Conservation (phyloP, 2,113 vertebrate genomes). For the Etheostoma spectabile region DNA sequence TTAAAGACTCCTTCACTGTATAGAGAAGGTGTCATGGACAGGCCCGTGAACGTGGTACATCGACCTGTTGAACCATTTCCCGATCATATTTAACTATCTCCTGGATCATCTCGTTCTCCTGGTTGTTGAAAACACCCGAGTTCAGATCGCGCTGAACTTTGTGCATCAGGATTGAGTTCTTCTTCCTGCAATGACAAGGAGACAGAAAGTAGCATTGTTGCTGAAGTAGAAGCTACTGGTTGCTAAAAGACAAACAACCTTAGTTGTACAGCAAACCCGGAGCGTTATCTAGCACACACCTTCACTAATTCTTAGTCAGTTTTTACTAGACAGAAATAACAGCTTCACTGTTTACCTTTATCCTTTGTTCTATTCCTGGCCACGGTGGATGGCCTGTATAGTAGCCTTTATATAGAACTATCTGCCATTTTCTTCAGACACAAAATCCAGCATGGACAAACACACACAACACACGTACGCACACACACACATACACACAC, state of each 20-base stretch:
- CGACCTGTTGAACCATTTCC: conserved; percentile 96
- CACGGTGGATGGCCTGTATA: not conserved
- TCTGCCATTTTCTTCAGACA: not conserved
- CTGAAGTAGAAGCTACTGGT: not conserved
- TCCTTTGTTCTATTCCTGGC: conserved; percentile 4
- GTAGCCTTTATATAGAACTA: conserved; percentile 7
- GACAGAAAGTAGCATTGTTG: not conserved
- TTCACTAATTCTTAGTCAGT: not conserved
- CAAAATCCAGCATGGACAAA: conserved; percentile 12
- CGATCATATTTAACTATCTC: conserved; percentile 99
- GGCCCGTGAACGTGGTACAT: conserved; percentile 87
- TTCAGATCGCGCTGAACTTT: conserved; percentile 98
- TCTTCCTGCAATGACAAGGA: conserved; percentile 86
- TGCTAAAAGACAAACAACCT: no score
- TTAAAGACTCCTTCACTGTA: conserved; percentile 69
- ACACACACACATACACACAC: no score
- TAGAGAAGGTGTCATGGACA: conserved; percentile 82
- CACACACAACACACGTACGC: no score
- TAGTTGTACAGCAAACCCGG: no score
- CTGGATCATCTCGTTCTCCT: conserved; percentile 98
- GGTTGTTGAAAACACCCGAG: conserved; percentile 98
- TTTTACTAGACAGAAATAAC: conserved; percentile 1
- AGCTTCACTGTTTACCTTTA: not conserved
- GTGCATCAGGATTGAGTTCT: conserved; percentile 96
- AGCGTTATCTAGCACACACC: no score